Evolutionary conservation across 2,888 invertebrate genomes (phyloP).

Genomic region (Julus scandinavius): DNA sequence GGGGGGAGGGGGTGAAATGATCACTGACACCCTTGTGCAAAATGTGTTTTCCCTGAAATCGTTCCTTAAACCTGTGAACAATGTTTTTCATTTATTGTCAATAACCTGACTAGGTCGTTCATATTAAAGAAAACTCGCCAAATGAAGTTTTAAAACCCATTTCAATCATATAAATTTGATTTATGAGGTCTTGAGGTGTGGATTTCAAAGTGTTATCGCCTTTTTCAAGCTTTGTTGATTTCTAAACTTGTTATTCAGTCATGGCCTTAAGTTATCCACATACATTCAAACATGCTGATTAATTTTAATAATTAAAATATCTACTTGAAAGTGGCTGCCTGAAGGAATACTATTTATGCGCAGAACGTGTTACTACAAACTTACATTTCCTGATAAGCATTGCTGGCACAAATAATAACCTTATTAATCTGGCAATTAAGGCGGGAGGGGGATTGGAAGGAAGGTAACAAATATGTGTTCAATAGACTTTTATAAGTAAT

Average conservation of each 20-base stretch:
- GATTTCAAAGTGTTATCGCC: background rate
- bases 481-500: conserved; percentile 24
- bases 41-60: too few species aligned
- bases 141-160: background rate
- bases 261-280: conserved; percentile 16
- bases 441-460: background rate
- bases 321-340: background rate
- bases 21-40: too few species aligned
- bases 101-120: background rate
- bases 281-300: background rate
- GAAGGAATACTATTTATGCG: conserved; percentile 9
- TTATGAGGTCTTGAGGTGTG: conserved; percentile 31
- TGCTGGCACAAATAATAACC: conserved; percentile 25
- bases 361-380: conserved; percentile 8
- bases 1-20: too few species aligned
- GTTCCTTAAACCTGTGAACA: too few species aligned
- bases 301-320: background rate
- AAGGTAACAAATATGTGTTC: background rate
- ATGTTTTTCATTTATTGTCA: background rate
- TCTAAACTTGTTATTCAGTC: background rate
- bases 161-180: background rate
- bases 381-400: conserved; percentile 34
- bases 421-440: conserved; percentile 20
- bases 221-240: background rate
- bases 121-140: background rate